A percentile compares a stretch with the other conserved stretches of the same genome.
These are phyloP conservation scores for Aelia acuminata DNA, from an alignment of 2,888 invertebrate species.

Conservation along the genomic window DNA sequence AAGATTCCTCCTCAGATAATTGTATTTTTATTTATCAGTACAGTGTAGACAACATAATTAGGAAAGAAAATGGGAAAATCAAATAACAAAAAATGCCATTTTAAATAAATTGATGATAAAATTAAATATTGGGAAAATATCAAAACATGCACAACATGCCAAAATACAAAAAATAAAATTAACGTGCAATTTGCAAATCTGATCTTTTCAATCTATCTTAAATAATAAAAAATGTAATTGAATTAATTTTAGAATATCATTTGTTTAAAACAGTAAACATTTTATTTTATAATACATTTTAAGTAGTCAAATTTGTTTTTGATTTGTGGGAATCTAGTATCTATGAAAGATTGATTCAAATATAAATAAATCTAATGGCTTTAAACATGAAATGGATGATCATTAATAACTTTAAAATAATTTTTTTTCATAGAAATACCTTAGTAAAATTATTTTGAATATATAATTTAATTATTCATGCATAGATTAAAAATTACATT, in stretches of 20 bases:
- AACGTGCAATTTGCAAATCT: constrained; percentile 42
- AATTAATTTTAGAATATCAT: too few relatives aligned
- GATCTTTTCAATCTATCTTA: not conserved
- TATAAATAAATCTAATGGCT: not conserved
- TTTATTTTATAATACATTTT: not conserved
- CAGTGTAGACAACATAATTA: constrained; percentile 26
- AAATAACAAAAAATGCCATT: not conserved
- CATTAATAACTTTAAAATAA: not conserved
- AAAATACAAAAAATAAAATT: not conserved
- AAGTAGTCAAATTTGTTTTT: not conserved
- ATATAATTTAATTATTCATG: not conserved
- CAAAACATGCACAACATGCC: constrained; percentile 52
- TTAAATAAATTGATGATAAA: not conserved
- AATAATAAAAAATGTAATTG: too few relatives aligned
- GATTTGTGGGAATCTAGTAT: too few relatives aligned
- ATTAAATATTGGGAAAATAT: constrained; percentile 21
- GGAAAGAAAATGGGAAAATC: constrained; percentile 43
- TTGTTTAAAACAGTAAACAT: too few relatives aligned
- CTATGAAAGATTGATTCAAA: too few relatives aligned
- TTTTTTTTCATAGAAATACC: not conserved
- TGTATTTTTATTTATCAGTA: not conserved
- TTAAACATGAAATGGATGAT: not conserved
- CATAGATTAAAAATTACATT: not conserved
- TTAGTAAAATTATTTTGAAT: not conserved
- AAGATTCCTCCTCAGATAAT: not conserved